Evolutionary conservation across 2,888 invertebrate species (phyloP), one percentile per base, ranked within the genome.

Genomic region (Ormyrus nitidulus): DNA sequence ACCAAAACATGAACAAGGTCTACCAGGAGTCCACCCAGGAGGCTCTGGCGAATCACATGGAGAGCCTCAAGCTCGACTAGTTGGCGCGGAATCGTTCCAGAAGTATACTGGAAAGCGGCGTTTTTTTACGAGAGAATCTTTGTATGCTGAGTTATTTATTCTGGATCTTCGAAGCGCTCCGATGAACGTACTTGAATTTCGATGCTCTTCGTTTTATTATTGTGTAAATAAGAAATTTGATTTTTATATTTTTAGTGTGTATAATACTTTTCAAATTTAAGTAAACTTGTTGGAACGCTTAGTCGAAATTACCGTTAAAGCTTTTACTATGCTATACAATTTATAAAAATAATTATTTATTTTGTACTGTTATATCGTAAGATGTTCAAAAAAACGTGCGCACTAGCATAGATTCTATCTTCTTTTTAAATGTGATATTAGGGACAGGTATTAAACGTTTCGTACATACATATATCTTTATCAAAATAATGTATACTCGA

Each of bases 1-100:
- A 94, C 87, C 90, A 91, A 61, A 88, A 91, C 44, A 95, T 96
- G 95, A 94, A 95, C 83, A 91, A 93, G 77, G 93, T 92, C 83
- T 95, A 93, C 82, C 90, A 91, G 64, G 91, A 91, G 84, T 86
- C 92, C 53, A 91, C 91, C n/a, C 89, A 92, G 77, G 92, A 93
- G 84, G 87, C 87, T 2, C 77, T 89, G 9, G 79, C 82, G 0
- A 80, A 84, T 54, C 85, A 88, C 68, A 83, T 86, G 80, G 81
- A 84, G 59, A 84, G 77, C 54, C 80, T 86, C n/a, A 78, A 80
- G 51, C 44, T 82, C 8, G 78, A 81, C 10, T 81, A 75, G 11
- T 5, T 46, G 19, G 7, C 59, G 8, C n/a, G 44, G 34, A 2
- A 34, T 34, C 7, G 11, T 7, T 4, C 66, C 19, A 66, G 19